Evolutionary conservation across 2,888 invertebrate species (phyloP), one percentile per base, ranked within the genome.

Genomic region (Clostera curtula): DNA sequence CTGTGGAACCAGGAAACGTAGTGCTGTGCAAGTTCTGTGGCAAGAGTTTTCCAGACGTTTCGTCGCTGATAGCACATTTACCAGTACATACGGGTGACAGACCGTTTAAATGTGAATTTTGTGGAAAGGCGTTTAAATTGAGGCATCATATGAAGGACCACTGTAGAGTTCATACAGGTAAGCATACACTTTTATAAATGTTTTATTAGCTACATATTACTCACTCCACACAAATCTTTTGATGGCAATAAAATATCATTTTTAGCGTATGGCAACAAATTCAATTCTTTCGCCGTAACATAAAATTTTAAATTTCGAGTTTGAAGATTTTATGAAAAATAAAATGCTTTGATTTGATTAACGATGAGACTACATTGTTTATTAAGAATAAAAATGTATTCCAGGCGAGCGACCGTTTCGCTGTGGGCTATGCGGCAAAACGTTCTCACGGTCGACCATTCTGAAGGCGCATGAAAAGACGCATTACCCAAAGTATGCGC

Each of bases 81-180:
- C 94, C 94, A 36, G 93, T 92, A 43, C 95, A 95, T 75, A 95
- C 95, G 33, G 95, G 95, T 46, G 95, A 95, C 67, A 86, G 95
- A 62, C 95, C 95, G 34, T 95, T 95, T 82, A 95, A 94, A 84
- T 95, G 95, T 86, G 95, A 95, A 76, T 95, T 94, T 85, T 95
- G 95, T 80, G 95, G 95, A 43, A 95, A 95, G 83, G 95, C 95
- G 53, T 95, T 95, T 86, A 95, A 95, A 73, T 85, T 95, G 63
- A 88, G 95, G 40, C 95, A 95, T 73, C 95, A 95, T 85, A 95
- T 95, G 95, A 95, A 95, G 83, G 95, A 95, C 85, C 95, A 95
- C 72, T 95, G 94, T 85, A 90, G 95, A 62, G 95, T 95, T 41
- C 95, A 95, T 73, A 95, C 95, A 52, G 95, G 88, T 88, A 75